Evolutionary conservation across 2,888 invertebrate genomes (phyloP).

Genomic region (Ormia ochracea): DNA sequence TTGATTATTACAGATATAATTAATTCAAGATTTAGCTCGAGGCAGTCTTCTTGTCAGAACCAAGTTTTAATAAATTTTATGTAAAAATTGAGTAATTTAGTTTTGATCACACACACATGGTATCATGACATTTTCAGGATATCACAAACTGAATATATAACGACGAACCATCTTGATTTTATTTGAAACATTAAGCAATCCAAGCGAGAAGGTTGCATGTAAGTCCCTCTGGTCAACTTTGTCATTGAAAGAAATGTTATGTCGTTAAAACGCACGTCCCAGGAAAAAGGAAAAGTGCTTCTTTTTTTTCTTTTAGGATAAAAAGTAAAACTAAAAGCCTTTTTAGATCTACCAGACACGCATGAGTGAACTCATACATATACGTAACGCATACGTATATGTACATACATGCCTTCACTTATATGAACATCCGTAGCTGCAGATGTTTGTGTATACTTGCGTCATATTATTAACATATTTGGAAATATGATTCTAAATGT

Average conservation of each 20-base stretch:
- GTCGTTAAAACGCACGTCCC: not conserved
- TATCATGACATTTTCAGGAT: not conserved
- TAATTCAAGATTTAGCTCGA: too few species aligned
- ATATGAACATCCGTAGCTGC: not conserved
- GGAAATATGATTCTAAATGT: not conserved
- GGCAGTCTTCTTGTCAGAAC: too few species aligned
- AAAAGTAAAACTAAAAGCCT: conserved; percentile 35
- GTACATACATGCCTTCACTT: not conserved
- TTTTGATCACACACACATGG: too few species aligned
- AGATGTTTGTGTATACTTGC: not conserved
- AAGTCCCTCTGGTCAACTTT: not conserved
- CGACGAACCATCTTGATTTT: not conserved
- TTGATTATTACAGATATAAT: too few species aligned
- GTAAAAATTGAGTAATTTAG: too few species aligned
- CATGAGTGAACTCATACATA: not conserved
- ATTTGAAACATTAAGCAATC: not conserved
- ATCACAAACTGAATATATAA: not conserved
- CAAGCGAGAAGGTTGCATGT: not conserved
- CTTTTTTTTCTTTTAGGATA: conserved; percentile 13
- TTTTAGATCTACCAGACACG: conserved; percentile 46
- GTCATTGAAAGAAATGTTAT: not conserved
- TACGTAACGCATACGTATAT: not conserved
- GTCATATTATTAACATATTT: not conserved
- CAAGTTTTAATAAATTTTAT: too few species aligned
- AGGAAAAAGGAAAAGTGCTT: conserved; percentile 15